Base-by-base conservation (phyloP, 2,888 invertebrate species). In the Penaeus monodon region DNA sequence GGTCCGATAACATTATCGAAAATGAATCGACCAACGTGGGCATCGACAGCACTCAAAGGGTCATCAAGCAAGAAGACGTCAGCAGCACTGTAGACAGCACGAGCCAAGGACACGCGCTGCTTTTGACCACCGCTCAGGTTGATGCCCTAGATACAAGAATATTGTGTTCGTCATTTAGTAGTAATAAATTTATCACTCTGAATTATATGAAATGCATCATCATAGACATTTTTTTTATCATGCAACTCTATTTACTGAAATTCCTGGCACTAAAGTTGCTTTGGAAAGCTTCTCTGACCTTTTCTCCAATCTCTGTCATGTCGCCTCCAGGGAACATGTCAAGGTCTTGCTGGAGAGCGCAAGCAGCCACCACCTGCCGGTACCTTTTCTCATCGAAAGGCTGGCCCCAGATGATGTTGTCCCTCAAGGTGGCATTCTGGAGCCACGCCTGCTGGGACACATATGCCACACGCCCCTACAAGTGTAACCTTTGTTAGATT, bases 371-470 rank as follows among this genome's bases (percentile, higher is more conserved):
- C 0, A 92, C 91, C 63, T 90, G 90, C 22, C 91, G 88, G 87
- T 92, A 93, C 64, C 90, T 85, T 57, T 74, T 38, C 63, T 92
- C 91, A 81, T 93, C 91, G 64, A 91, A 91, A 3, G 91, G 90
- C 88, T 92, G 92, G 38, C 93, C 93, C 91, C 94, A 94, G 68
- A 93, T 90, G 80, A 94, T 93, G 90, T 94, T 94, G 81, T 94
- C 93, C 88, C 92, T 91, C 12, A 94, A 90, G 0, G 93, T 93
- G 1, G 93, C 92, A 91, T 94, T 94, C 91, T 94, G 93, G 85
- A 94, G 93, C 94, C 94, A 94, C 0, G 94, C 93, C 91, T 93
- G 93, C 91, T 94, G 94, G 1, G 94, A 92, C 0, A 94, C 94
- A 91, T 93, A 94, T 1, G 94, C 94, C 14, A 93, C 91, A 3